A percentile compares a stretch with the other conserved stretches of the same genome.
These are phyloP conservation scores for Catostomus latipinnis DNA, from an alignment of 2,797 vertebrate species.

Conservation along the genomic window DNA sequence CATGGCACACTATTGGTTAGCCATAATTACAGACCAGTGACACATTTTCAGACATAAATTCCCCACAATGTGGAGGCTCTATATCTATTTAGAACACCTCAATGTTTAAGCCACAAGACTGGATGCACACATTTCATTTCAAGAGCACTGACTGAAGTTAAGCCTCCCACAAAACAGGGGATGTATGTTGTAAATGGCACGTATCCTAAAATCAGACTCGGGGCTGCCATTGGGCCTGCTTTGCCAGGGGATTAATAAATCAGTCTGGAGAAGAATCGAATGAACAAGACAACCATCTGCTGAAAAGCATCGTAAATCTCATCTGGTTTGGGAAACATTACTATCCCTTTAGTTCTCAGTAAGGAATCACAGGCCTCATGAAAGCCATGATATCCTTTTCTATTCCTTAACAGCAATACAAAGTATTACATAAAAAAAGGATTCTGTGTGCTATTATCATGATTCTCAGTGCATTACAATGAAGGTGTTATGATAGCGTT, in stretches of 20 bases:
- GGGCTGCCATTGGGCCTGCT: slow-evolving; percentile 57
- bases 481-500: background rate
- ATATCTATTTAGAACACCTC: slow-evolving; percentile 65
- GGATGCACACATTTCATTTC: slow-evolving; percentile 61
- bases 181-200: slow-evolving; percentile 77
- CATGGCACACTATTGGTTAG: slow-evolving; percentile 34
- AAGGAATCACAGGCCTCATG: slow-evolving; percentile 38
- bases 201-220: slow-evolving; percentile 74
- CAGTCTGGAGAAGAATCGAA: slow-evolving; percentile 64
- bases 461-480: background rate
- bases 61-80: slow-evolving; percentile 34
- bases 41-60: slow-evolving; percentile 36
- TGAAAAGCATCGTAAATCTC: slow-evolving; percentile 71
- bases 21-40: slow-evolving; percentile 56
- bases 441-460: background rate
- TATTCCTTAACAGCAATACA: background rate
- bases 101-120: slow-evolving; percentile 66
- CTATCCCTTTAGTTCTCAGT: slow-evolving; percentile 50
- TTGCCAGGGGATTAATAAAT: slow-evolving; percentile 43
- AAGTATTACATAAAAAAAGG: background rate
- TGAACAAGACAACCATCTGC: slow-evolving; percentile 68
- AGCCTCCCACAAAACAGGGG: slow-evolving; percentile 65
- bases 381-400: background rate
- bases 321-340: slow-evolving; percentile 42
- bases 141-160: slow-evolving; percentile 61